Evolutionary conservation across 2,888 invertebrate species (phyloP).

Genomic region (Pheosia tremula): DNA sequence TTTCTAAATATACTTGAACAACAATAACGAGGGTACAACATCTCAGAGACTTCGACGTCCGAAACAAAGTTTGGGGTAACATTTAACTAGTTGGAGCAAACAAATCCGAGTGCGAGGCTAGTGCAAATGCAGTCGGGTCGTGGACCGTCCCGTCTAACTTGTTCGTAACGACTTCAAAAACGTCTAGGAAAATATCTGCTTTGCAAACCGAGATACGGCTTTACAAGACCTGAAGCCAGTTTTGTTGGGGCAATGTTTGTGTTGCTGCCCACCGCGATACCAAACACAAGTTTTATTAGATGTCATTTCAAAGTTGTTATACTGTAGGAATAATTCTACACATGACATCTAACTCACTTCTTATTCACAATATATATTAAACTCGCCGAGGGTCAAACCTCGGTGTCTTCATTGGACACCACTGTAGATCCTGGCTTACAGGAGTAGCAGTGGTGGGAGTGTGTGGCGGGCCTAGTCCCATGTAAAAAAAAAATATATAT

Average conservation of each 20-base stretch:
- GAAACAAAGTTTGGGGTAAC: constrained; percentile 75
- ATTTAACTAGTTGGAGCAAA: constrained; percentile 81
- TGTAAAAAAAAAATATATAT: too few species aligned
- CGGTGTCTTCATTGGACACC: too few species aligned
- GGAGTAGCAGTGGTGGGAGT: too few species aligned
- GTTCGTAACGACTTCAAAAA: constrained; percentile 60
- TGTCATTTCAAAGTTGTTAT: constrained; percentile 15
- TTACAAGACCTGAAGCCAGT: constrained; percentile 35
- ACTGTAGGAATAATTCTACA: constrained; percentile 13
- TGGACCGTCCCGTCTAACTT: constrained; percentile 51
- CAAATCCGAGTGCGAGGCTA: constrained; percentile 71
- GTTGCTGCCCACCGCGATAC: constrained; percentile 8
- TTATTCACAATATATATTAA: too few species aligned
- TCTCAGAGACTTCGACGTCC: constrained; percentile 65
- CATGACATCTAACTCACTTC: too few species aligned
- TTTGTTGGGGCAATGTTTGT: constrained; percentile 34
- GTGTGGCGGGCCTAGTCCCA: too few species aligned
- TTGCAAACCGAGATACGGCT: constrained; percentile 38
- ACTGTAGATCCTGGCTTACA: too few species aligned
- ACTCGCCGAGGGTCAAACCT: too few species aligned
- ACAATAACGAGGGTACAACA: constrained; percentile 69
- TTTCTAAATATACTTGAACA: constrained; percentile 59
- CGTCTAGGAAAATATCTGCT: constrained; percentile 59
- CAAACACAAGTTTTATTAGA: constrained; percentile 29
- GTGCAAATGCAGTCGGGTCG: constrained; percentile 61